Evolutionary conservation across 2,113 vertebrate genomes (phyloP).

Genomic region (Catharus fuscescens): DNA sequence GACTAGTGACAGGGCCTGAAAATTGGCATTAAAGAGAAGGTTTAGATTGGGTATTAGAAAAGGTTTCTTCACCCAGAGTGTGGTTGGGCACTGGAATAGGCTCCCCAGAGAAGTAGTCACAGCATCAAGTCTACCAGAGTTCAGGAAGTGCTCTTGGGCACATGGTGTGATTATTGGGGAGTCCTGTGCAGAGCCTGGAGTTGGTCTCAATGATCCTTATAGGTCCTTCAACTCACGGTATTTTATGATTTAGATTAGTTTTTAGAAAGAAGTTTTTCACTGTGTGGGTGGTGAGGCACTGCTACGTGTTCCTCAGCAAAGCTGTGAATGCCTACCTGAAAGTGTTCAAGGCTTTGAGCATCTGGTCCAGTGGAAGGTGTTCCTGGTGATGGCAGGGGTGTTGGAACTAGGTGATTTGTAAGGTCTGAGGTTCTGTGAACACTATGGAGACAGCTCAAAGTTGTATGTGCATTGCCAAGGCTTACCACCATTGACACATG

Average conservation of each 20-base stretch:
- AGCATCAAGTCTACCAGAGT: neutral
- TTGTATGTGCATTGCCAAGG: neutral
- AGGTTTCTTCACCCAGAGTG: neutral
- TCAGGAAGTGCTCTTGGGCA: neutral
- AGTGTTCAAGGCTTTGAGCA: neutral
- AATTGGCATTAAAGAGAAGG: neutral
- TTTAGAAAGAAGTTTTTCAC: neutral
- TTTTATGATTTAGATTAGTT: neutral
- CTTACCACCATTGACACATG: fast-evolving
- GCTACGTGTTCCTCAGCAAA: neutral
- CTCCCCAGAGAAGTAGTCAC: neutral
- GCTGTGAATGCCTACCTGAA: neutral
- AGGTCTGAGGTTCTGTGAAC: neutral
- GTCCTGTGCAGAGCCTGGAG: neutral
- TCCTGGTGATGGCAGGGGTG: fast-evolving
- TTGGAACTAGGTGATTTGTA: neutral
- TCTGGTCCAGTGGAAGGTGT: neutral
- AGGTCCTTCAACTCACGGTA: neutral
- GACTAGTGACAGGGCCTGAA: neutral
- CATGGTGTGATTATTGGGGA: neutral
- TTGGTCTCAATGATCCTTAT: neutral
- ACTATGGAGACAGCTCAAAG: neutral
- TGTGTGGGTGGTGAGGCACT: neutral
- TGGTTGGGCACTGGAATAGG: neutral
- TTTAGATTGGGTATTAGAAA: neutral